Base-by-base conservation (phyloP, 2,113 vertebrate genomes). In the Gavia stellata region DNA sequence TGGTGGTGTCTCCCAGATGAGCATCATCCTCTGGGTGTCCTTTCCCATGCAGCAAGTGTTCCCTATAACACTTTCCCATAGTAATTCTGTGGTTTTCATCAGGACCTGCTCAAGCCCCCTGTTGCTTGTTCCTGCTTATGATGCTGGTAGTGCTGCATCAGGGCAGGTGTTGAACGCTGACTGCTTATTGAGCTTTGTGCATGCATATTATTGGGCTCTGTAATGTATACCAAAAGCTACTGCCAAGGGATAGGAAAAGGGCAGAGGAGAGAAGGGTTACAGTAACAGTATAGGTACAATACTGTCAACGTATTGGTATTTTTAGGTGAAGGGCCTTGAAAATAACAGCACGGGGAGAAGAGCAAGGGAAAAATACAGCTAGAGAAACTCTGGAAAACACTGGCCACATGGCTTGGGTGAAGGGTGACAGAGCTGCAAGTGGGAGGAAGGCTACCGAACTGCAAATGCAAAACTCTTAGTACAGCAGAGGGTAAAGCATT, bases 1-100 rank as follows among this genome's bases (percentile, higher is more conserved):
- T 26, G 19, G 9, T 79, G 65, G 11, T 2, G 17, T 74, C 20
- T 74, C 16, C 23, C 14, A 49, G 12, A 18, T 36, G 42, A 66
- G 26, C 14, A 10, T 85, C 31, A 9, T 78, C 33, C 17, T 50
- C 9, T n/a, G 29, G 6, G 5, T 67, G 18, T 44, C 49, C 19
- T 81, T 50, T 87, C n/a, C 61, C 14, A 7, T 84, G 18, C 58
- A 50, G 23, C 49, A 65, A 31, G 24, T 65, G 25, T 62, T 84
- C 23, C n/a, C 18, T 18, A 1, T 67, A 63, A 45, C 9, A 7
- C 3, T 56, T 88, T 40, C 7, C 8, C 4, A 0, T 33, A 12
- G 14, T 34, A 47, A 45, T 73, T 73, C 23, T 74, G 6, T 74
- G 31, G 0, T 38, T 94, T 85, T 61, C 50, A 16, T 63, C 36